Base-by-base conservation (phyloP, 2,797 vertebrate species). In the Menidia menidia region DNA sequence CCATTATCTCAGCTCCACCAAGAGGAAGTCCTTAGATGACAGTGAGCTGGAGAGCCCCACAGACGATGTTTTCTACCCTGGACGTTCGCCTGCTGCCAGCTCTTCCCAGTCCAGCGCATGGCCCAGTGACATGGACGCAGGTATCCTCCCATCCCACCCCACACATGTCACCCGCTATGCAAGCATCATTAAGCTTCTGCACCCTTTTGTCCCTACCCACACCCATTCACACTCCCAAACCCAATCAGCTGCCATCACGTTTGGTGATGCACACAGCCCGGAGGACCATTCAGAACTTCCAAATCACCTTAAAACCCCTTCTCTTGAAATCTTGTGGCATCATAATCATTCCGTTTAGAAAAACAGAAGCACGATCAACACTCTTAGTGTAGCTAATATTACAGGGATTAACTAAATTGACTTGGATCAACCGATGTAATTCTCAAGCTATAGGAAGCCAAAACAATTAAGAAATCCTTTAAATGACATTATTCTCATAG, bases 41-140 rank as follows among this genome's bases (percentile, higher is more conserved):
- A 97, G 96, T 30, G 97, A 98, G 89, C 94, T 98, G 94, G 97
- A 98, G 91, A 97, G 96, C 75, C 97, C 97, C 1, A 96, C 96
- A 7, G 96, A 98, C 31, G 96, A 97, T n/a, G 96, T 96, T 67
- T 97, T 97, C 92, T 97, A 97, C 78, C 94, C 96, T 31, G 96
- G 96, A 64, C 95, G 97, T 69, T 98, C 97, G 31, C 97, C 97
- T 2, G 97, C 97, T 10, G 96, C 96, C 71, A 96, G 96, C 91
- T 97, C 96, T 87, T 97, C 96, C 91, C 97, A 98, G 89, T 96
- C 96, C 89, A 96, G 96, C 0, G 96, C 95, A 45, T 98, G 97
- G 96, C 95, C 95, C 68, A 97, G 96, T 16, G 97, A 98, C 71
- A 96, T 97, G 88, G 97, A 97, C 75, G 93, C 96, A 94, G 97